Evolutionary conservation across 2,888 invertebrate genomes (phyloP).

Genomic region (Macrophya alboannulata): DNA sequence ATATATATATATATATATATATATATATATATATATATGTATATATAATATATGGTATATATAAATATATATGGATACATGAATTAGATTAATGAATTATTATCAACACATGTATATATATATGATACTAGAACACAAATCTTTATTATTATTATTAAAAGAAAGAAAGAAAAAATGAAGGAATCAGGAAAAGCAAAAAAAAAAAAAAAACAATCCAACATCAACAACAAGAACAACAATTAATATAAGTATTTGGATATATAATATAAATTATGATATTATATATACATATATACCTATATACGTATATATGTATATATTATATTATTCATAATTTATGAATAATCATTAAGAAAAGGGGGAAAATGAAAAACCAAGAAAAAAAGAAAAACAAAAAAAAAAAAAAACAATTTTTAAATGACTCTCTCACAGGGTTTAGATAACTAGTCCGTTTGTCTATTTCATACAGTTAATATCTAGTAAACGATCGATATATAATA

Average conservation of each 20-base stretch:
- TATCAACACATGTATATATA: constrained; percentile 36
- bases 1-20: background rate
- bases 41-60: background rate
- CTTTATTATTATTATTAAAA: constrained; percentile 18
- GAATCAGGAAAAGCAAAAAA: background rate
- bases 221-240: constrained; percentile 1
- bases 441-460: constrained; percentile 66
- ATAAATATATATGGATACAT: background rate
- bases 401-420: constrained; percentile 57
- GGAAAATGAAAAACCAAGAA: background rate
- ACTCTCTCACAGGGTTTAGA: constrained; percentile 69
- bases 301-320: background rate
- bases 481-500: constrained; percentile 19
- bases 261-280: constrained; percentile 24
- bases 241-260: constrained; percentile 9
- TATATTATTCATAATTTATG: constrained; percentile 45
- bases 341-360: constrained; percentile 43
- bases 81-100: constrained; percentile 43
- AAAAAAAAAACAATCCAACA: constrained; percentile 23
- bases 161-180: background rate
- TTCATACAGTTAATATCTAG: constrained; percentile 58
- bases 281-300: constrained; percentile 24
- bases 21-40: background rate
- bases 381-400: constrained; percentile 17
- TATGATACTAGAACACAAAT: constrained; percentile 31